Base-by-base conservation (phyloP, 2,113 vertebrate genomes). In the Syngnathus typhle region DNA sequence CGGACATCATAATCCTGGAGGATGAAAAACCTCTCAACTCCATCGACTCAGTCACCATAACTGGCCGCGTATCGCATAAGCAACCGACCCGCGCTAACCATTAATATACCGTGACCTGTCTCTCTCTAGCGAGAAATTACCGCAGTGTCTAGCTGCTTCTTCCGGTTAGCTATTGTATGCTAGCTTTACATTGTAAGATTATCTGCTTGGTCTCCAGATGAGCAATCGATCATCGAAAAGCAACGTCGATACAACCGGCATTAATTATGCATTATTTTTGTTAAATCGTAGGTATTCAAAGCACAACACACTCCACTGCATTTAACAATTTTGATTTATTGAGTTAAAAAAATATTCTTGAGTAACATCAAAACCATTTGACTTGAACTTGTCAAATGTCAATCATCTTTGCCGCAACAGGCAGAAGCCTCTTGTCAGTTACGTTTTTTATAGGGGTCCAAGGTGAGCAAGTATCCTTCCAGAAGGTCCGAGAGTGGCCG, bases 391-490 rank as follows among this genome's bases (percentile, higher is more conserved):
- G 19, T n/a, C 13, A 47, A 15, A n/a, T n/a, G n/a, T n/a, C n/a
- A n/a, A 15, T 3, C 10, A 6, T 54, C 6, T 2, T 60, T 23
- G 8, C 27, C 27, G 27, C 27, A 32, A 32, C 27, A 32, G n/a
- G 27, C 27, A 32, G 27, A 32, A 32, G 27, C 27, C 27, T 32
- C 27, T 3, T 32, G 27, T 32, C 3, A 5, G 19, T 39, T 13
- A 19, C 65, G 49, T 16, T 12, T 32, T 75, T 78, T 80, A 21
- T 87, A 84, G 2, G 81, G 4, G 0, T 65, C n/a, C 66, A 1
- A 86, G n/a, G 19, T 75, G 69, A 16, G 77, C 44, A 4, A 88
- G 76, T 3, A 89, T 72, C 84, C 84, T 85, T 36, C 76, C 77
- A 49, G 86, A 77, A 6, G 84, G 84, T 19, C 81, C 82, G 7